Evolutionary conservation across 2,888 invertebrate species (phyloP).

Genomic region (Phragmatobia fuliginosa): DNA sequence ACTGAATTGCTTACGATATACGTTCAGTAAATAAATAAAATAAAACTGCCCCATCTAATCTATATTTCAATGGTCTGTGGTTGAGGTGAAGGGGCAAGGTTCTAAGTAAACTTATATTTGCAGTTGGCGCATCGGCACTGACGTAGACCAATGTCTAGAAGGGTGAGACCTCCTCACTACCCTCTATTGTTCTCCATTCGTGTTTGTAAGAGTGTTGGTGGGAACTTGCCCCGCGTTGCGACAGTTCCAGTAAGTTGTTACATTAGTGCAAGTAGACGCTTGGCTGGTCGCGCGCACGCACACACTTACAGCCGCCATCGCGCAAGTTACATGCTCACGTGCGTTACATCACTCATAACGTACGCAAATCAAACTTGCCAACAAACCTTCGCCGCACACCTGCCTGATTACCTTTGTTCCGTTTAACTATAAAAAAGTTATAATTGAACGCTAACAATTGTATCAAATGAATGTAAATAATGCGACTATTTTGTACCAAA

Average conservation of each 20-base stretch:
- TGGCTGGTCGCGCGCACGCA: not conserved
- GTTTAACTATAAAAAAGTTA: not conserved
- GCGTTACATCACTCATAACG: not conserved
- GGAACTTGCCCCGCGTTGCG: not conserved
- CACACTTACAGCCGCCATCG: not conserved
- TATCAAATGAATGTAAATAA: not conserved
- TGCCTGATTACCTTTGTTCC: not conserved
- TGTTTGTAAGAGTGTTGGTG: not conserved
- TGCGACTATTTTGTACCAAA: not conserved
- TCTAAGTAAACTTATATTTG: not conserved
- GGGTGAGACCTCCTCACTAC: not conserved
- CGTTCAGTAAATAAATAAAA: too few species aligned
- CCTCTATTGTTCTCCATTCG: not conserved
- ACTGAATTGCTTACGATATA: too few species aligned
- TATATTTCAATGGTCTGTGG: too few species aligned
- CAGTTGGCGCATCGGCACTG: slow-evolving; percentile 1
- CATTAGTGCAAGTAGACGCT: not conserved
- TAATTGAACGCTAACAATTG: not conserved
- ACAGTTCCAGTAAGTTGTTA: not conserved
- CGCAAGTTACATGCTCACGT: not conserved
- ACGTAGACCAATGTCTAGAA: not conserved
- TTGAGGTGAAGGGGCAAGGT: not conserved
- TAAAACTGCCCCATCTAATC: too few species aligned
- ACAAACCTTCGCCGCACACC: not conserved
- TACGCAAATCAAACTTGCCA: not conserved